Base-by-base conservation (phyloP, 2,888 invertebrate genomes). In the Drosophila stalkeri region DNA sequence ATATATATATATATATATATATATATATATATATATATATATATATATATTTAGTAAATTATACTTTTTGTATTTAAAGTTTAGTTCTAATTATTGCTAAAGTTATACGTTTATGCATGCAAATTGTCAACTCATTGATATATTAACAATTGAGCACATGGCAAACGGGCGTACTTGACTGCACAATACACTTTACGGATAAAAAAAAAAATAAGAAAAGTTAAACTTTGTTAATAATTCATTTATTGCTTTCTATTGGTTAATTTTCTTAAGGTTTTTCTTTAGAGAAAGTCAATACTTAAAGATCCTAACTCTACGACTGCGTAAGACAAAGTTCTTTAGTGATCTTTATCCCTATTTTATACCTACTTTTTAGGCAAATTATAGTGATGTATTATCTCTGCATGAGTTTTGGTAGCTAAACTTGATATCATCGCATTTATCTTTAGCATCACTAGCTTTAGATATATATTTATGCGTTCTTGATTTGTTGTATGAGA, bases 51-150 rank as follows among this genome's bases (percentile, higher is more conserved):
- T 16, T 47, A 47, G 8, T 16, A 49, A 49, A 31, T 31, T 31
- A n/a, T n/a, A 27, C 2, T 16, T 47, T 46, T 16, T 16, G 16
- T 47, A 9, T n/a, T 9, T 27, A 47, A 31, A 16, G 16, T 23
- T 47, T 27, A 47, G 7, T 41, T 41, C 16, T 49, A 49, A 49
- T 49, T 49, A 49, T 49, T 5, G n/a, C 49, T n/a, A n/a, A 27
- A 49, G n/a, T 27, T 31, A n/a, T 27, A 31, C 11, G 31, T n/a
- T 49, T 9, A 31, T 11, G 11, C 49, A 6, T 49, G 49, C 31
- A 31, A 31, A 49, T 49, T n/a, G 27, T 31, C 47, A 11, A 47
- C 9, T 47, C 47, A n/a, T n/a, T 31, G n/a, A 31, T 31, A n/a
- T 49, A 11, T 11, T n/a, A n/a, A 11, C 6, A 46, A 16, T 7